Conservation (phyloP, 1,140 invertebrate genomes). For the Apis dorsata region DNA sequence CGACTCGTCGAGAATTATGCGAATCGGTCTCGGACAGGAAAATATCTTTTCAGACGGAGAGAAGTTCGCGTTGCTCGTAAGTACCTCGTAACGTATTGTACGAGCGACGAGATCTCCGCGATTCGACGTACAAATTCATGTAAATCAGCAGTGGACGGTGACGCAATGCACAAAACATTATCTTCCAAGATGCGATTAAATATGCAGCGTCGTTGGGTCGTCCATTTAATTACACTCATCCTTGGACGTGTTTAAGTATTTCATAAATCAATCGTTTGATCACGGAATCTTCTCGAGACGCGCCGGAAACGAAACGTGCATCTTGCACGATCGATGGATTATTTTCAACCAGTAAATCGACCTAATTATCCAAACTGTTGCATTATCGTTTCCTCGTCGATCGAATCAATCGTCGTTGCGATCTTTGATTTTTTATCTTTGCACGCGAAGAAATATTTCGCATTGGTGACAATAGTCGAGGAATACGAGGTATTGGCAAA, state of each 20-base stretch:
- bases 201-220: slow-evolving; percentile 24
- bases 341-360: not conserved
- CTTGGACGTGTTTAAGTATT: slow-evolving; percentile 25
- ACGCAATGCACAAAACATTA: slow-evolving; percentile 32
- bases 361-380: no score
- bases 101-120: not conserved
- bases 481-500: slow-evolving; percentile 29
- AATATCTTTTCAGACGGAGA: not conserved
- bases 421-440: not conserved
- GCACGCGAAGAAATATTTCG: not conserved
- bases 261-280: slow-evolving; percentile 44
- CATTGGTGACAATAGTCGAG: not conserved
- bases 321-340: not conserved
- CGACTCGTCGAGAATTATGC: not conserved
- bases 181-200: not conserved
- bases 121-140: slow-evolving; percentile 20
- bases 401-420: not conserved
- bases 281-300: not conserved
- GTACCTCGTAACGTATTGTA: not conserved
- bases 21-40: not conserved
- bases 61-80: not conserved
- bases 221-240: slow-evolving; percentile 38
- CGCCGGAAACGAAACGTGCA: slow-evolving; percentile 4
- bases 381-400: not conserved
- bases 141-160: not conserved